Evolutionary conservation across 1,140 invertebrate genomes (phyloP), one percentile per base, ranked within the genome.

Genomic region (Drosophila kikkawai): DNA sequence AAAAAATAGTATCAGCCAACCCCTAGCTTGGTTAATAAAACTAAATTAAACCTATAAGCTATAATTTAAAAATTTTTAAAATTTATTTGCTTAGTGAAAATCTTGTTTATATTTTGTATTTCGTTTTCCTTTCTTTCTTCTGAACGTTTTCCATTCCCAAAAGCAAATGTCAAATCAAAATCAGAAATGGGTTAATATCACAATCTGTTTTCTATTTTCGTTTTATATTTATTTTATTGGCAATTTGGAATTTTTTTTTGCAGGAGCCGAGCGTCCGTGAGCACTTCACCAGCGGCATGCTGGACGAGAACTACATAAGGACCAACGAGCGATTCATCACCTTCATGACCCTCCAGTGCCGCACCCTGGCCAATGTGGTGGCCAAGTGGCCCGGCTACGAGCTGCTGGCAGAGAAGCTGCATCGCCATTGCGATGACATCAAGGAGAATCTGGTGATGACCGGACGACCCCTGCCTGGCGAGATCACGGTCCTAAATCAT

Each of bases 401-500:
- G 59, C 34, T 66, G 37, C 57, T 92, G 22, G 75, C 88, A 0
- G n/a, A 29, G 7, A 92, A 92, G 65, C 50, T 92, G 48, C 81
- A 91, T 22, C 68, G 57, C 3, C 86, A 91, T 32, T 92, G 88
- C 56, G 90, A 91, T 37, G 78, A 92, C 65, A 73, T 92, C 32
- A 80, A 78, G 63, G 91, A 92, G 61, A 91, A 92, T 48, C 79
- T 91, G 36, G 81, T 92, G 19, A 17, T 36, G 8, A 91, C 88
- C 15, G 90, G 85, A 0, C 67, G 79, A 7, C 51, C 79, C 1
- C 47, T 22, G 12, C 56, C 75, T 0, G 83, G 84, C 7, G 91
- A 92, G 47, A 63, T 92, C 19, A 88, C 82, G 0, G 93, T 94
- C 0, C 75, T 94, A 12, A 91, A 93, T 55, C 94, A 94, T 75